These are phyloP conservation scores for Nemurella pictetii DNA, from an alignment of 2,888 invertebrate species.

Conservation along the genomic window DNA sequence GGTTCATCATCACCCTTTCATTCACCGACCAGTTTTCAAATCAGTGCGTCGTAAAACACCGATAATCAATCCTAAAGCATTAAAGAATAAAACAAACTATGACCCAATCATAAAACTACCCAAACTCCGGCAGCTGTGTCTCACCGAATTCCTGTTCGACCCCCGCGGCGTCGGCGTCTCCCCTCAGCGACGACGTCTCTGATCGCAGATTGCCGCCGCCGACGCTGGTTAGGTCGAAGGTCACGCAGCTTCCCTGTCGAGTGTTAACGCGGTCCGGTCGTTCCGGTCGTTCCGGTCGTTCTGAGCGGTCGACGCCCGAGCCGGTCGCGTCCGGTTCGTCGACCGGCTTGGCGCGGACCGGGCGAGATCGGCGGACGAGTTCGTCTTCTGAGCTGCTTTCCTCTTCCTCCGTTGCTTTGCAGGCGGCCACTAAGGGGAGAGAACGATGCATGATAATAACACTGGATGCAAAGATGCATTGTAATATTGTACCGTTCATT, in stretches of 20 bases:
- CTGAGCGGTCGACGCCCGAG: not conserved
- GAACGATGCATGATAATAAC: too few species aligned
- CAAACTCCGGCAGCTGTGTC: too few species aligned
- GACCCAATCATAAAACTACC: too few species aligned
- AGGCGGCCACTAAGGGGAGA: not conserved
- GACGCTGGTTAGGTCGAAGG: constrained; percentile 34
- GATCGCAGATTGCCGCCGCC: constrained; percentile 8
- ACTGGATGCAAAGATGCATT: too few species aligned
- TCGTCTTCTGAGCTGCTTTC: constrained; percentile 45
- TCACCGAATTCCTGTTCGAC: too few species aligned
- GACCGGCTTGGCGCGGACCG: not conserved
- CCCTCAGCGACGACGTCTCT: constrained; percentile 28
- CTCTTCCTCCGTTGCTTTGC: constrained; percentile 37
- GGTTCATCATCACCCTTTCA: too few species aligned
- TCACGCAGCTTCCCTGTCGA: constrained; percentile 31
- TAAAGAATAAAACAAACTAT: too few species aligned
- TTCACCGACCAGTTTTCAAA: too few species aligned
- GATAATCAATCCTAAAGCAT: too few species aligned
- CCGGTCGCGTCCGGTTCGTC: constrained; percentile 30
- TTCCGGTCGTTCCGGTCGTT: too few species aligned
- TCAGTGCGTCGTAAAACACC: too few species aligned
- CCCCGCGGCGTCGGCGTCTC: not conserved
- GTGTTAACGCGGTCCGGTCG: constrained; percentile 19
- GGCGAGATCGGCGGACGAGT: constrained; percentile 35
- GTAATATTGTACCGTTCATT: too few species aligned